Base-by-base conservation (phyloP, 2,113 vertebrate genomes). In the Synchiropus splendidus region DNA sequence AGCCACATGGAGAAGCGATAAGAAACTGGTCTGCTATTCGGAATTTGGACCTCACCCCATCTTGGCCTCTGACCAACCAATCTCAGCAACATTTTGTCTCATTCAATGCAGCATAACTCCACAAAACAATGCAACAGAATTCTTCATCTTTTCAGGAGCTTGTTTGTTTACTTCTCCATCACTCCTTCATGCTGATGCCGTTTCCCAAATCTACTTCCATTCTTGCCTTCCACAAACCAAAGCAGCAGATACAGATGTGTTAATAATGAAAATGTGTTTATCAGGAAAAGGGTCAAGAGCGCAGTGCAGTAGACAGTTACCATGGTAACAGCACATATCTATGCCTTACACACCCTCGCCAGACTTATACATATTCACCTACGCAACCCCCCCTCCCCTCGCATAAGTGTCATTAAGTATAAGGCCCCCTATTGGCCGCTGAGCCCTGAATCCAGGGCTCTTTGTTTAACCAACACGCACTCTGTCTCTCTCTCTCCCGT, bases 291-390 rank as follows among this genome's bases (percentile, higher is more conserved):
- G 68, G 75, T 76, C 63, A 68, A 57, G 64, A 48, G 51, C 48
- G 15, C 48, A 67, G 51, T 34, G 51, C 48, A 9, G 48, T 42
- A 51, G 39, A 45, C 30, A 2, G 12, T 81, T 77, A 45, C 67
- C 70, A 70, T 70, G 65, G 74, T 54, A 74, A 77, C 74, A 58
- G 62, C 51, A 81, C 64, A 75, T 68, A 27, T 27, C 21, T 27
- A 67, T 57, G 51, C 60, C 51, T 54, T 50, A 53, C 42, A 45
- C 33, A 12, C 48, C 48, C 33, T 34, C 15, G 17, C 36, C 44
- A 58, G 42, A 37, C 36, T 18, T 38, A 31, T 14, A 37, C 31
- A 17, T 31, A 32, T 36, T 33, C 15, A 31, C 36, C 5, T 16
- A 21, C n/a, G 39, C 57, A 42, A 31, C 18, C 21, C 49, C 34